Base-by-base conservation (phyloP, 2,797 vertebrate genomes). In the Varecia variegata region DNA sequence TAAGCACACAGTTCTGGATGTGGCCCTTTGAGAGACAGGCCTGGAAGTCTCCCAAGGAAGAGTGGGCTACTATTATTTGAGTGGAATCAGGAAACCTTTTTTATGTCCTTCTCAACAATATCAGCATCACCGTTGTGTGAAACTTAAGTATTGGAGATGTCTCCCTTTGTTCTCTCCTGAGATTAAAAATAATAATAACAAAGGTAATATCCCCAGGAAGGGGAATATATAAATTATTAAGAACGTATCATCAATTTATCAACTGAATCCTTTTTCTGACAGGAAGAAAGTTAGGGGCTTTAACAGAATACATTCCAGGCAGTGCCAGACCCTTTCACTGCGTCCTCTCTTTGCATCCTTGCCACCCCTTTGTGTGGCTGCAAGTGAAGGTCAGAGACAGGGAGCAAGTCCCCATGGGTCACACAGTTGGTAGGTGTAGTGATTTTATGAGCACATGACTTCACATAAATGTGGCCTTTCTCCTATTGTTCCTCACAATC, bases 291-390 rank as follows among this genome's bases (percentile, higher is more conserved):
- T 47, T n/a, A 30, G 9, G 3, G 11, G 12, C 15, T 32, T 35
- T 71, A 85, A 35, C 3, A 93, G 43, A 90, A 38, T 13, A 30
- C 20, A 43, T 17, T 79, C 10, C 43, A 84, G 27, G 15, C 12
- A 13, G 4, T 2, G 1, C 47, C 50, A 73, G 50, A 1, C 9
- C 3, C 3, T 17, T 45, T 52, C 23, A 27, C 21, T 60, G 50
- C 0, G 21, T 32, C 17, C 2, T 54, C 35, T 68, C 38, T 30
- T 12, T 50, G 40, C 40, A 38, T 65, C 5, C 15, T 50, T 5
- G 38, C 3, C 38, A 68, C 0, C 1, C 15, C 10, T 70, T n/a
- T 7, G 1, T 9, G 6, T 9, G 20, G 3, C 54, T 23, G 67
- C 77, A 81, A 25, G 15, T 13, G 47, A 68, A 92, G 68, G 8